These are phyloP conservation scores for Phrynosoma platyrhinos DNA, from an alignment of 2,113 vertebrate genomes.

Conservation along the genomic window DNA sequence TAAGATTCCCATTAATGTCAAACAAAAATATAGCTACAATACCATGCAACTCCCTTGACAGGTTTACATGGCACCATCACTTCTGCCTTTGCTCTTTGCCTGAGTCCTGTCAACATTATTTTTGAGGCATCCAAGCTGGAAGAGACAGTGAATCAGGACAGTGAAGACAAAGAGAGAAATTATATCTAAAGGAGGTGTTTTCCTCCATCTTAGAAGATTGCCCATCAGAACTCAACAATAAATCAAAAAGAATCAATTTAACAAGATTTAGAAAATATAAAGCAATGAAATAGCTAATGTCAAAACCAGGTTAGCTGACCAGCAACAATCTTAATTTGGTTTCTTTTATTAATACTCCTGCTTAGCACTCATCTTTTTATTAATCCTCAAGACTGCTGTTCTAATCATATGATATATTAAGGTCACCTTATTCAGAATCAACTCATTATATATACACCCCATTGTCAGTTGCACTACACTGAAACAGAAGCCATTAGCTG, in stretches of 20 bases:
- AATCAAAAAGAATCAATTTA: not conserved
- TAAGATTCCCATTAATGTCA: constrained; percentile 9
- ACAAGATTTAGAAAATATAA: too few relatives aligned
- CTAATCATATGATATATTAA: not conserved
- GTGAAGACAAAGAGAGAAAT: not conserved
- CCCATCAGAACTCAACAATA: not conserved
- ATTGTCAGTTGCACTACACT: too few relatives aligned
- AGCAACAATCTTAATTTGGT: not conserved
- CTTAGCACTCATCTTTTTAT: not conserved
- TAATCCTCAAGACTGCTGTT: not conserved
- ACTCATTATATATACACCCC: not conserved
- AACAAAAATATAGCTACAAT: constrained; percentile 14
- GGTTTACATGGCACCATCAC: not conserved
- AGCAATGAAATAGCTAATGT: not conserved
- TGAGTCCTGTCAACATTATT: not conserved
- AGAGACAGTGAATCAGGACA: not conserved
- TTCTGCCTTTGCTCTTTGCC: constrained; percentile 11
- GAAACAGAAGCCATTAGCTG: too few relatives aligned
- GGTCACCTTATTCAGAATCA: not conserved
- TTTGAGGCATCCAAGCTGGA: constrained; percentile 8
- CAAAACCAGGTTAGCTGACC: not conserved
- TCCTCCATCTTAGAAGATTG: not conserved
- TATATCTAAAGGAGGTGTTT: not conserved
- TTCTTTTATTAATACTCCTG: not conserved
- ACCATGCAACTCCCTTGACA: not conserved